Conservation (phyloP, 92 coral and sea anemone species). For the Desmophyllum pertusum region DNA sequence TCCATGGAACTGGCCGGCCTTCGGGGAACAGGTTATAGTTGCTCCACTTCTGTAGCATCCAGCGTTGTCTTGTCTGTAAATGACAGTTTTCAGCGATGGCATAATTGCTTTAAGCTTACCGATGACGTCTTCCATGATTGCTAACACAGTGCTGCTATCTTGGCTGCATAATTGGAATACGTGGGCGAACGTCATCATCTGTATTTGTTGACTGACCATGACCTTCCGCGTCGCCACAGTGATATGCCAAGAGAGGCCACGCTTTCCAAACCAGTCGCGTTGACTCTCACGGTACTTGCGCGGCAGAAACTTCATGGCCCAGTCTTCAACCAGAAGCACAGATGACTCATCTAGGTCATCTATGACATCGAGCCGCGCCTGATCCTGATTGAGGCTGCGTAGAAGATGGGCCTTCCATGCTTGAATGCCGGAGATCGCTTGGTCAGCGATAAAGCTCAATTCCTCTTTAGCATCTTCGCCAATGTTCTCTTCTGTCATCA, state of each 20-base stretch:
- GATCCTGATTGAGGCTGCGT: slow-evolving; percentile 57
- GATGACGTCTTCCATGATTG: slow-evolving; percentile 49
- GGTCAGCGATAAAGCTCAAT: slow-evolving; percentile 31
- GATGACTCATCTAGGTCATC: slow-evolving; percentile 29
- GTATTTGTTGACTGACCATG: slow-evolving; percentile 13
- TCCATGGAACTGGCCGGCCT: slow-evolving; percentile 3
- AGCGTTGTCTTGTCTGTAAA: slow-evolving; percentile 48
- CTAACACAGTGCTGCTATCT: slow-evolving; percentile 48
- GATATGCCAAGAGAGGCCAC: slow-evolving; percentile 61
- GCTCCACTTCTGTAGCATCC: slow-evolving; percentile 51
- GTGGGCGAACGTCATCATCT: slow-evolving; percentile 40
- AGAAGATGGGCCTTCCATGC: slow-evolving; percentile 67
- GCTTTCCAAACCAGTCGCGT: slow-evolving; percentile 55
- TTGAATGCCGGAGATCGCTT: slow-evolving; percentile 41
- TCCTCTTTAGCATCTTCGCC: slow-evolving; percentile 37
- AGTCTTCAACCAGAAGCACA: slow-evolving; percentile 33
- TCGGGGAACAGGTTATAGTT: slow-evolving; percentile 27
- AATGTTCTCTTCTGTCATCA: slow-evolving; percentile 6
- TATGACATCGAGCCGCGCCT: slow-evolving; percentile 33
- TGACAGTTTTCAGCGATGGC: slow-evolving; percentile 23
- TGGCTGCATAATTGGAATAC: slow-evolving; percentile 47
- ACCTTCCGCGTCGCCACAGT: slow-evolving; percentile 49
- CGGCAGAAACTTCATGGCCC: slow-evolving; percentile 62
- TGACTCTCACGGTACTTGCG: slow-evolving; percentile 60
- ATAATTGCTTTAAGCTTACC: slow-evolving; percentile 39